Conservation (phyloP, 2,797 vertebrate genomes). For the Apogon talboti region DNA sequence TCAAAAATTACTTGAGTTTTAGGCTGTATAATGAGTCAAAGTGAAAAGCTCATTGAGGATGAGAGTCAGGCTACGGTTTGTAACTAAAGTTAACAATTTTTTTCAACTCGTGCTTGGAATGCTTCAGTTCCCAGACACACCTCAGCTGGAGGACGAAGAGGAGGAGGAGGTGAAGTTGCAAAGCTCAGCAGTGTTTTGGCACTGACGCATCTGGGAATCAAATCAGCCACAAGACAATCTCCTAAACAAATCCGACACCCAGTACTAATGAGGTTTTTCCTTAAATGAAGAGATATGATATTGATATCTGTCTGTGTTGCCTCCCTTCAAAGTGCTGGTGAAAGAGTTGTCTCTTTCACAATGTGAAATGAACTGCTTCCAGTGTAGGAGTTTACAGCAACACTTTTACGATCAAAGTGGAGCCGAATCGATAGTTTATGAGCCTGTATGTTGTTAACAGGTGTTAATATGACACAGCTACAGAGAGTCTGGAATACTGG, state of each 20-base stretch:
- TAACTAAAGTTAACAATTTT: conserved; percentile 48
- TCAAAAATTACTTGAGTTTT: conserved; percentile 49
- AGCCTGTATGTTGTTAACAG: conserved; percentile 70
- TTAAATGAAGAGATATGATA: conserved; percentile 33
- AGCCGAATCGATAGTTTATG: conserved; percentile 64
- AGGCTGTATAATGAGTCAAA: conserved; percentile 59
- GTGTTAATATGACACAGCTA: conserved; percentile 75
- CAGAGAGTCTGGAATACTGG: conserved; percentile 42
- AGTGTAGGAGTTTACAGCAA: conserved; percentile 46
- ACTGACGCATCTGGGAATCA: conserved; percentile 56
- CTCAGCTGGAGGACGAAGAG: background rate
- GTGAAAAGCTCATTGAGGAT: conserved; percentile 44
- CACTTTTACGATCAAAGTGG: conserved; percentile 53
- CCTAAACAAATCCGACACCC: conserved; percentile 64
- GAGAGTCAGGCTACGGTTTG: conserved; percentile 38
- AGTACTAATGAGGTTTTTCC: conserved; percentile 56
- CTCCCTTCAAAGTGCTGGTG: background rate
- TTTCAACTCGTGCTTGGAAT: conserved; percentile 42
- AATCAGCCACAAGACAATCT: conserved; percentile 49
- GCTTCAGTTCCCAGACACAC: conserved; percentile 19
- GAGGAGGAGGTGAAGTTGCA: conserved; percentile 3
- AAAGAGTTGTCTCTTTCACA: conserved; percentile 21
- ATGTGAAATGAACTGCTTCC: conserved; percentile 31
- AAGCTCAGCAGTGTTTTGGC: conserved; percentile 51
- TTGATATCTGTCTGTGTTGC: conserved; percentile 1